Percentiles rank a stretch among this genome's conserved stretches.
Conservation (phyloP, 2,797 vertebrate genomes). For the Chromis chromis region DNA sequence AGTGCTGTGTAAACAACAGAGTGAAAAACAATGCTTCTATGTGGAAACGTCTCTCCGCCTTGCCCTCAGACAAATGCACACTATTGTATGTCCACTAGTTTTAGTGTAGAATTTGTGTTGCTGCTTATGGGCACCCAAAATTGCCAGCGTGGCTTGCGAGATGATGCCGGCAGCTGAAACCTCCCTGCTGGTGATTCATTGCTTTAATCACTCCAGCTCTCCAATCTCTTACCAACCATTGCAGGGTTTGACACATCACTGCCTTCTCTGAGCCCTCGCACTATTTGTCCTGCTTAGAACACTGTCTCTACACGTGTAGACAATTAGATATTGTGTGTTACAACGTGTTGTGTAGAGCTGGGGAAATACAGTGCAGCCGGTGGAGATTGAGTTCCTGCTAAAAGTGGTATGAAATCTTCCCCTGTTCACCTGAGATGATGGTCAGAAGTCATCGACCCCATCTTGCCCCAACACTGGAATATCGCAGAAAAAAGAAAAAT, state of each 20-base stretch:
- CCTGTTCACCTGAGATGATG: neutral
- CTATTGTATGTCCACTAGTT: conserved; percentile 16
- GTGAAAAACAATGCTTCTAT: conserved; percentile 36
- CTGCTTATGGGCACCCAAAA: conserved; percentile 26
- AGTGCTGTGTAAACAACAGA: conserved; percentile 33
- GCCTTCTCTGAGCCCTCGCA: conserved; percentile 55
- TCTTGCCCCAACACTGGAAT: neutral
- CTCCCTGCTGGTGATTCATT: conserved; percentile 80
- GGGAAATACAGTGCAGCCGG: conserved; percentile 19
- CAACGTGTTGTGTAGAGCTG: conserved; percentile 20
- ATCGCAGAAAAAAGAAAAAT: neutral
- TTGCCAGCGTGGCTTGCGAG: conserved; percentile 41
- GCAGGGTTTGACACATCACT: conserved; percentile 71
- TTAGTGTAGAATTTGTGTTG: conserved; percentile 47
- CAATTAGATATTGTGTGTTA: conserved; percentile 49
- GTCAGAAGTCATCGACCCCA: neutral
- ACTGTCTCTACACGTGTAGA: conserved; percentile 47
- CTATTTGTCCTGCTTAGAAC: conserved; percentile 79
- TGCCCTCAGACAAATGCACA: conserved; percentile 1
- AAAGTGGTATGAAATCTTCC: neutral
- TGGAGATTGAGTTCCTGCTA: conserved; percentile 13
- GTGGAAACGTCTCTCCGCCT: conserved; percentile 38
- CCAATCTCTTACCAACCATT: conserved; percentile 62
- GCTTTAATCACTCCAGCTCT: conserved; percentile 80
- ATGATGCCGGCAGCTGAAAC: conserved; percentile 65